Percentiles rank a stretch among this genome's conserved stretches.
Conservation (phyloP, 2,113 vertebrate species). For the Planiliza haematocheilus region DNA sequence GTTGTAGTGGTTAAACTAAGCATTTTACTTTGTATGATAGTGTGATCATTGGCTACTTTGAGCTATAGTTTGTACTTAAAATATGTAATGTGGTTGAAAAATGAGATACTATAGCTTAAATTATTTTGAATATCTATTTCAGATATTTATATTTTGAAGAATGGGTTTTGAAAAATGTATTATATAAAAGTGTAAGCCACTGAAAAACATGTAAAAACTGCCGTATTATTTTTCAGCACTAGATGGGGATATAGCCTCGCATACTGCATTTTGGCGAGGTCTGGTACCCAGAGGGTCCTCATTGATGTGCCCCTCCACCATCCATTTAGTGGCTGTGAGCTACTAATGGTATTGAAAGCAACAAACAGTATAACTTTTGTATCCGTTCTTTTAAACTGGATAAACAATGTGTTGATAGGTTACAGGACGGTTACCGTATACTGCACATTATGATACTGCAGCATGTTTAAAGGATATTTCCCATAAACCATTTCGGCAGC, state of each 20-base stretch:
- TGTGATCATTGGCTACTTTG: too few species aligned
- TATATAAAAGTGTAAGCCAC: neutral
- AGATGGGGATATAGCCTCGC: slow-evolving; percentile 49
- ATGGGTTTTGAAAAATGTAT: too few species aligned
- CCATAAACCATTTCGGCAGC: neutral
- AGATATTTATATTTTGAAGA: too few species aligned
- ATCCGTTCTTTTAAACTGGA: neutral
- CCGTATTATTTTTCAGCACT: slow-evolving; percentile 31
- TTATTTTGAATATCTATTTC: too few species aligned
- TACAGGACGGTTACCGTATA: neutral
- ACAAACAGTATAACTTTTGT: neutral
- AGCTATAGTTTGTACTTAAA: too few species aligned
- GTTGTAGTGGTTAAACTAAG: too few species aligned
- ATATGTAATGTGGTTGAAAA: too few species aligned
- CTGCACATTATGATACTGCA: too few species aligned
- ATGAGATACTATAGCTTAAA: too few species aligned
- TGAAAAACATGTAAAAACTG: neutral
- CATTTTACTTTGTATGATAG: too few species aligned
- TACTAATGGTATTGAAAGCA: accelerated
- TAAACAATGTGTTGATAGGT: neutral
- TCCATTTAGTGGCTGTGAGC: neutral
- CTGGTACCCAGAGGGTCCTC: neutral
- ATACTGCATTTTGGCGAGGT: neutral
- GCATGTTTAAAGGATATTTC: neutral
- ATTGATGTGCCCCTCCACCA: neutral